These are phyloP conservation scores for Polydrusus pterygomalis DNA, from an alignment of 2,888 invertebrate genomes.

Conservation along the genomic window DNA sequence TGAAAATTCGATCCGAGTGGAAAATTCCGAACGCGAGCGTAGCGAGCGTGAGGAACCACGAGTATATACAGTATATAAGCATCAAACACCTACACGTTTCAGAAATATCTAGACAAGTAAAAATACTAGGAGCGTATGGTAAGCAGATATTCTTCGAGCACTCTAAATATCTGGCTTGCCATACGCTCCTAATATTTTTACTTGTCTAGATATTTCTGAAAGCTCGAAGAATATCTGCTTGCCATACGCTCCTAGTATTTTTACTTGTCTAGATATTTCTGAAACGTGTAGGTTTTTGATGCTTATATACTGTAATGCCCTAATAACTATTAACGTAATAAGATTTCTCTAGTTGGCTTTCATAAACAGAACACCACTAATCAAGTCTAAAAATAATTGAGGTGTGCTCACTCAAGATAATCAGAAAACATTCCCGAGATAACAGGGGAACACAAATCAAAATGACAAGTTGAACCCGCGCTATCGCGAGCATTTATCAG, in stretches of 20 bases:
- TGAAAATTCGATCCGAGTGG: too few relatives aligned
- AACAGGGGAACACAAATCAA: conserved; percentile 57
- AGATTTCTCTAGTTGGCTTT: conserved; percentile 44
- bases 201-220: too few relatives aligned
- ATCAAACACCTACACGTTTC: background rate
- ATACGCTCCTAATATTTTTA: too few relatives aligned
- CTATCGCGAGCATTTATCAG: conserved; percentile 54
- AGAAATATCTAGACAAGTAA: too few relatives aligned
- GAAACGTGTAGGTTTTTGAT: background rate
- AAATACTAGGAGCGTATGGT: too few relatives aligned
- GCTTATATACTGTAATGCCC: background rate
- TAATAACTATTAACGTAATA: conserved; percentile 8
- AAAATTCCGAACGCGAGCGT: too few relatives aligned
- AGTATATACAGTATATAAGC: conserved; percentile 35
- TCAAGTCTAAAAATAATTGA: conserved; percentile 55
- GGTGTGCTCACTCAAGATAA: conserved; percentile 56
- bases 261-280: too few relatives aligned
- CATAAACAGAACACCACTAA: conserved; percentile 51
- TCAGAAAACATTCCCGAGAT: conserved; percentile 56
- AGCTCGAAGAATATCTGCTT: too few relatives aligned
- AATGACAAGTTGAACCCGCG: conserved; percentile 58
- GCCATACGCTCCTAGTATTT: too few relatives aligned
- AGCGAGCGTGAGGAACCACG: too few relatives aligned
- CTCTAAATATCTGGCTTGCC: too few relatives aligned
- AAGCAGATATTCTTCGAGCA: too few relatives aligned